Percentiles rank a stretch among this genome's conserved stretches.
phyloP scores from a whole-genome alignment of 2,113 vertebrate species.

The Pycnonotus jocosus region DNA sequence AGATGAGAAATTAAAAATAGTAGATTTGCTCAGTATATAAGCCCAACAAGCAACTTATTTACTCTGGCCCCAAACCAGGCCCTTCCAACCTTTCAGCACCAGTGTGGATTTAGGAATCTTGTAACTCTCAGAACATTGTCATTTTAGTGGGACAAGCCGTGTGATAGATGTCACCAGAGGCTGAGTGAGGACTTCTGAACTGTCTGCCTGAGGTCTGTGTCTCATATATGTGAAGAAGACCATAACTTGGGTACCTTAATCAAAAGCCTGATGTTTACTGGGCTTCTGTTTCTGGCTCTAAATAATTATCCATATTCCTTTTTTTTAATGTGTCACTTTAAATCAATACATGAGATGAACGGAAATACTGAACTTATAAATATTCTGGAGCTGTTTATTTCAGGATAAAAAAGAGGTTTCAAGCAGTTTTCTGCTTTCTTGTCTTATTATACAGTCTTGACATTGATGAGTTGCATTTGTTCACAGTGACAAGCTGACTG shows the following conservation, averaged over 20 bases:
- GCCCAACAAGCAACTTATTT: background rate
- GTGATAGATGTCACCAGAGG: background rate
- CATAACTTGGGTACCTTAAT: background rate
- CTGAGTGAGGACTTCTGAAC: background rate
- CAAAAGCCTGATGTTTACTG: background rate
- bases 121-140: background rate
- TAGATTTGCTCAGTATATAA: background rate
- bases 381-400: background rate
- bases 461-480: background rate
- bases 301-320: accelerated
- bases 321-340: background rate
- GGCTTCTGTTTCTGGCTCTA: background rate
- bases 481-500: background rate
- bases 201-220: background rate
- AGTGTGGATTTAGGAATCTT: background rate
- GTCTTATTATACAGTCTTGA: background rate
- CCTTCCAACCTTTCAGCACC: background rate
- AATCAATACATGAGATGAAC: background rate
- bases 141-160: background rate
- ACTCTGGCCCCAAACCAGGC: background rate
- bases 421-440: background rate
- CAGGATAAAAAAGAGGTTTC: background rate
- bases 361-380: background rate
- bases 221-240: background rate
- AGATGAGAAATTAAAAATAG: background rate